Evolutionary conservation across 2,888 invertebrate species (phyloP), one percentile per base, ranked within the genome.

Genomic region (Nebria salina): DNA sequence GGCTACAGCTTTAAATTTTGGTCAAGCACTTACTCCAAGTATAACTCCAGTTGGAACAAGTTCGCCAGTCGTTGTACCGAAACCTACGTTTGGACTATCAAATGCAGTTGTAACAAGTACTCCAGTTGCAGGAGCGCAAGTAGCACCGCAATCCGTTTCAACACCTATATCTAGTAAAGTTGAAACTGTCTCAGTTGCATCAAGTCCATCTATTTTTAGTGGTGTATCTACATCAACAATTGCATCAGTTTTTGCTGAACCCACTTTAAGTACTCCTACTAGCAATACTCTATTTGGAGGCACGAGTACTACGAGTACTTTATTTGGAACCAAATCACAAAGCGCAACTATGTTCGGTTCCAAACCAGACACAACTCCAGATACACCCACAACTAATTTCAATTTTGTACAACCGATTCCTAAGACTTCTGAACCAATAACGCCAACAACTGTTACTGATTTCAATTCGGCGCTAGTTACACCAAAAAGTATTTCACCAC

Each of bases 241-340:
- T 54, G 7, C 8, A 13, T 54, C 83, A n/a, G 81, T 83, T 82
- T 82, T 86, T 20, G 84, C 83, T 80, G 82, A 85, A 15, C 82
- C 85, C 42, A 83, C 85, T n/a, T 80, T 82, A 42, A 26, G 66
- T n/a, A 66, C 70, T 54, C 64, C 74, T 7, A 54, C 64, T 72
- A 6, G 41, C 26, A 65, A 9, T 74, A 41, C 72, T 73, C 13
- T 66, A 76, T 43, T 72, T 77, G 15, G 26, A 72, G 74, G 34
- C 41, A 64, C 41, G 34, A 20, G 15, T 11, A 34, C 26, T 34
- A 75, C 34, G 20, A 78, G 74, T 75, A 54, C 83, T n/a, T 70
- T 78, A 65, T 11, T 75, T 75, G 65, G 77, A 64, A 74, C 82
- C 41, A 76, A 20, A 83, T 85, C 5, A 83, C 64, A 72, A 77